Evolutionary conservation across 1,140 invertebrate genomes (phyloP), one percentile per base, ranked within the genome.

Genomic region (Drosophila kurseongensis): DNA sequence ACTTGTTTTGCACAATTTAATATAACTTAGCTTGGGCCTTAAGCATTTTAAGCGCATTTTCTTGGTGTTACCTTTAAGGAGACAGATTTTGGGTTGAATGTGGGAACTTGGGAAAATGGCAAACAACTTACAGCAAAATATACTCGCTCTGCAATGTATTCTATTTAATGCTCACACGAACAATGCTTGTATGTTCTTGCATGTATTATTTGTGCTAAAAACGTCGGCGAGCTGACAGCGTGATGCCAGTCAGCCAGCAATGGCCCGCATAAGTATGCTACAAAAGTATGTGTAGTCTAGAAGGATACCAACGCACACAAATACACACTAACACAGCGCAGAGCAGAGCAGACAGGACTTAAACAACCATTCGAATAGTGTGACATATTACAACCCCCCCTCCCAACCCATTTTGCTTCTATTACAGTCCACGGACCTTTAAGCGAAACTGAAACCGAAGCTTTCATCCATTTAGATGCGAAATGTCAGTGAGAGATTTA

Each of bases 211-310:
- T 86, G 83, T 79, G 80, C 79, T 83, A 79, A 83, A 83, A 86
- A 86, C 67, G 85, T 88, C 83, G 86, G 57, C 66, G 58, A 59
- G 73, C 75, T 83, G 84, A 86, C 83, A 86, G 83, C 83, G 78
- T 72, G 84, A 66, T 83, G 83, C 83, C 75, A 76, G 61, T 73
- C 51, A 83, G 68, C 54, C 57, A 44, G 73, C 66, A 38, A 48
- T 85, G 81, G 80, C 84, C 79, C 83, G 83, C 57, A 86, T 88
- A 86, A 86, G 83, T 86, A 83, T 73, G 75, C 75, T 88, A 76
- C 63, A 69, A 68, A 45, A 88, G 42, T 63, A 44, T 42, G 18
- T 75, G 13, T 65, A 58, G 58, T 74, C 67, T 54, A 41, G 69
- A 74, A 63, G 56, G 40, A 75, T 44, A 48, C 50, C 32, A 54